Percentiles rank a stretch among this genome's conserved stretches.
phyloP scores from a whole-genome alignment of 2,888 invertebrate genomes.

The Chymomyza procnemis region DNA sequence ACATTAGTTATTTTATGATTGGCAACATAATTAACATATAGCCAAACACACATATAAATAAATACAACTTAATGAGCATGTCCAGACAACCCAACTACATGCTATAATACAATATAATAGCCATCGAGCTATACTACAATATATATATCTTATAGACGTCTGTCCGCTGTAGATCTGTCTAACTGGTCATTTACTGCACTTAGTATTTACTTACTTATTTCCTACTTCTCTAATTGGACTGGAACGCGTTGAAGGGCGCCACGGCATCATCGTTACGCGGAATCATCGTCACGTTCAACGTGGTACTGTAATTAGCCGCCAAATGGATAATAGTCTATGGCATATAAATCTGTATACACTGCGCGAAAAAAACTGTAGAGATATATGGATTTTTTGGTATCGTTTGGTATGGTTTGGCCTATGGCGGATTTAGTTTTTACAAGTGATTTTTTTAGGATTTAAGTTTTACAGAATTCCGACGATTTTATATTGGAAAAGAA shows the following conservation, averaged over 20 bases:
- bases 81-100: not conserved
- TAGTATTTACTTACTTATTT: constrained; percentile 5
- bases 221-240: not conserved
- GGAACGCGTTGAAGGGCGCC: not conserved
- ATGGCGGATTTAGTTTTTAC: too few relatives aligned
- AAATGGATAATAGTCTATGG: constrained; percentile 1
- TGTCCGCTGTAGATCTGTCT: not conserved
- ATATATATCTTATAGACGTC: constrained; percentile 29
- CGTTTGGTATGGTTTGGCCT: too few relatives aligned
- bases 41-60: not conserved
- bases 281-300: constrained; percentile 32
- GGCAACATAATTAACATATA: constrained; percentile 39
- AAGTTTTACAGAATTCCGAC: too few relatives aligned
- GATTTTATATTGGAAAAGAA: too few relatives aligned
- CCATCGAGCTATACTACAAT: constrained; percentile 9
- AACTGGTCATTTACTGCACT: not conserved
- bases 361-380: not conserved
- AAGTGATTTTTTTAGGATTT: too few relatives aligned
- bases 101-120: too few relatives aligned
- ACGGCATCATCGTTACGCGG: not conserved
- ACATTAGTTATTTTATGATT: constrained; percentile 22
- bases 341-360: constrained; percentile 4
- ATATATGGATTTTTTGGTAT: too few relatives aligned
- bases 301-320: constrained; percentile 8
- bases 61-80: not conserved